Conservation (phyloP, 2,888 invertebrate species). For the Eupithecia tripunctaria region DNA sequence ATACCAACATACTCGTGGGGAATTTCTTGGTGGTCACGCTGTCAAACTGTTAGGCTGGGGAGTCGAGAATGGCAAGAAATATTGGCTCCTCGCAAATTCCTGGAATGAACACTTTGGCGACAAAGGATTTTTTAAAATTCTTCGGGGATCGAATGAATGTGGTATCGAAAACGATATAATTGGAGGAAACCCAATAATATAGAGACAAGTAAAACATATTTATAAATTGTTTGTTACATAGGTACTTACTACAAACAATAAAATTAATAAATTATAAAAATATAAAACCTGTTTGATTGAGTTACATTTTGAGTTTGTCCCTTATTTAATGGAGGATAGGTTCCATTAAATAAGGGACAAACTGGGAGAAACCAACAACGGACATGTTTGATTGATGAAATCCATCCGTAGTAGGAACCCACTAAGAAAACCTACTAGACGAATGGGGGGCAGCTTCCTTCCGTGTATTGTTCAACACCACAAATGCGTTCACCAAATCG, state of each 20-base stretch:
- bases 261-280: background rate
- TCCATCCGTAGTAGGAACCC: background rate
- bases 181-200: constrained; percentile 3
- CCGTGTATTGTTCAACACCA: too few species aligned
- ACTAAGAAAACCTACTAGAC: too few species aligned
- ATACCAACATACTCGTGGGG: background rate
- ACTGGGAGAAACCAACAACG: background rate
- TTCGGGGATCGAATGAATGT: constrained; percentile 87
- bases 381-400: background rate
- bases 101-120: constrained; percentile 97
- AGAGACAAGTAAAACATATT: background rate
- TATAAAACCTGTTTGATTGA: background rate
- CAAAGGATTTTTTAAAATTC: constrained; percentile 90
- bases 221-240: background rate
- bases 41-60: constrained; percentile 92
- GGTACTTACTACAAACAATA: background rate
- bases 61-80: constrained; percentile 86
- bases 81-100: constrained; percentile 93
- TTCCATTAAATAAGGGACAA: background rate
- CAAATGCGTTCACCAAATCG: too few species aligned
- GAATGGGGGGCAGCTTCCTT: constrained; percentile 51
- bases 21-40: background rate
- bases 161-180: background rate
- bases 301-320: too few species aligned
- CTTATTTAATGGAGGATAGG: too few species aligned